Base-by-base conservation (phyloP, 2,888 invertebrate genomes). In the Megaustenia siamemsis region DNA sequence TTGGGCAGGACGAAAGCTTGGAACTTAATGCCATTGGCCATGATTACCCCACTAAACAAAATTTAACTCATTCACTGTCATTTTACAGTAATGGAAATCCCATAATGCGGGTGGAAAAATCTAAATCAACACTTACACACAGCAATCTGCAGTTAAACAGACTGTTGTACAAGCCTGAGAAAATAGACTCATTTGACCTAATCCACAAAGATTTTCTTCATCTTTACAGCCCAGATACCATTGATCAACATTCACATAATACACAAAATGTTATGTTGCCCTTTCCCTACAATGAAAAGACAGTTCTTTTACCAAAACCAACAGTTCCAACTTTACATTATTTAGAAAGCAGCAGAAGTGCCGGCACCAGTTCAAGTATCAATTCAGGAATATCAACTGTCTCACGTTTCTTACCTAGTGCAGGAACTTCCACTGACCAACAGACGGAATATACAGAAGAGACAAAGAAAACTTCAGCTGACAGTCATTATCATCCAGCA, bases 291-390 rank as follows among this genome's bases (percentile, higher is more conserved):
- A 49, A 45, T 81, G 81, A 71, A 28, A 77, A 83, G 60, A 35
- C 71, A 21, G 24, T 63, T 1, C 63, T 68, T 76, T 87, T 91
- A 84, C 90, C 91, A 12, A 91, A 91, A 78, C 91, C 91, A 18
- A 78, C 88, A 24, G 86, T 88, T 45, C 91, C 91, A 75, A 90
- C 89, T 88, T 90, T 89, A 76, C 88, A 90, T 75, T 91, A 91
- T 83, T 71, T 91, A 63, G 90, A 90, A 49, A 90, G 88, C 12
- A 68, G 75, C 40, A 60, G 75, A 40, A 66, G 66, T 38, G 40
- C 53, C 56, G 77, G 71, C 32, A 35, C 63, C 45, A 49, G 12
- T n/a, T 80, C 81, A 63, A 53, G 53, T 40, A 3, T 10, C 45
- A 49, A 8, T n/a, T 80, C 81, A 63, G 63, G 53, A 53, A 3